phyloP scores from a whole-genome alignment of 53 echinoderm and acorn worm species.

The Crossaster papposus region DNA sequence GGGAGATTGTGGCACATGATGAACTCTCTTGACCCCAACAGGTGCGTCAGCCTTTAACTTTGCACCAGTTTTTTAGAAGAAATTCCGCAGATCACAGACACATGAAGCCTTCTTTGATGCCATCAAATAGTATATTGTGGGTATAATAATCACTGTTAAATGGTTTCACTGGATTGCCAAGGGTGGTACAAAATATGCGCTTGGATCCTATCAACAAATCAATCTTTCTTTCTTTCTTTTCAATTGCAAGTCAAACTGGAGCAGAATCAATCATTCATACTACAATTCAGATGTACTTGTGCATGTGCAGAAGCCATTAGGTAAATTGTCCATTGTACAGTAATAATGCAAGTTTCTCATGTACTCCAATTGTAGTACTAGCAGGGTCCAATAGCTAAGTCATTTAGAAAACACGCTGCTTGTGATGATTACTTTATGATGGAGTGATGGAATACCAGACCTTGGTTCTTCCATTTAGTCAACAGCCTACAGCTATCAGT shows the following conservation, averaged over 20 bases:
- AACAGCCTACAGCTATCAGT: too few relatives aligned
- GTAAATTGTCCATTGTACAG: too few relatives aligned
- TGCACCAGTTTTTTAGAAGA: not conserved
- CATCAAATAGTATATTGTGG: not conserved
- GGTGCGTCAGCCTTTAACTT: not conserved
- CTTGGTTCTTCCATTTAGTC: too few relatives aligned
- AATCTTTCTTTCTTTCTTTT: not conserved
- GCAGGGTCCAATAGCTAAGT: too few relatives aligned
- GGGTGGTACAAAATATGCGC: not conserved
- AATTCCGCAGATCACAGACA: not conserved
- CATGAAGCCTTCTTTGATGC: not conserved
- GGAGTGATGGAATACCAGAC: too few relatives aligned
- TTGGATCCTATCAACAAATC: not conserved
- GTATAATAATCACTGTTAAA: not conserved
- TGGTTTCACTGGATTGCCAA: not conserved
- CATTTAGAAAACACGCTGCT: too few relatives aligned
- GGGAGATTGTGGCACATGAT: not conserved
- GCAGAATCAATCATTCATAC: not conserved
- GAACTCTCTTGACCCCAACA: constrained; percentile 1
- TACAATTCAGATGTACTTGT: not conserved
- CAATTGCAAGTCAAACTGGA: not conserved
- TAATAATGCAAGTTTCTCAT: too few relatives aligned
- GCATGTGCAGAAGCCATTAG: too few relatives aligned
- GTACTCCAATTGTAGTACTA: too few relatives aligned
- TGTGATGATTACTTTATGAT: too few relatives aligned